Conservation (phyloP, 1,140 invertebrate species). For the Rhagoletis zephyria region DNA sequence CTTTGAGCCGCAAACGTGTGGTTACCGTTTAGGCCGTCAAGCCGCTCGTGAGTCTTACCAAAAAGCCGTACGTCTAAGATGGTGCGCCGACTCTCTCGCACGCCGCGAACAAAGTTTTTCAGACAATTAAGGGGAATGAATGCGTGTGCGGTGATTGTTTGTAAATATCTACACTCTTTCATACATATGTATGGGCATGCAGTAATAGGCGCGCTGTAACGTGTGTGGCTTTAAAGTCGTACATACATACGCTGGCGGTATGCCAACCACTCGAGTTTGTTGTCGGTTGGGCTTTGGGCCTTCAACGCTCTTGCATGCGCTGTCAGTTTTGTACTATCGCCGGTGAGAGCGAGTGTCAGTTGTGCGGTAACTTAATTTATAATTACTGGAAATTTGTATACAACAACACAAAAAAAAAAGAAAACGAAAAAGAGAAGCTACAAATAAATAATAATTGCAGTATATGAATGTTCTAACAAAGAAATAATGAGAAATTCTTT, state of each 20-base stretch:
- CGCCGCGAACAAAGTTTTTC: background rate
- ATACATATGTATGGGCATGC: background rate
- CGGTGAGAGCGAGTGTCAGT: slow-evolving; percentile 43
- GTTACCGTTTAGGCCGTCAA: background rate
- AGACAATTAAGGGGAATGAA: background rate
- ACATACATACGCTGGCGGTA: background rate
- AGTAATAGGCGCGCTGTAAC: background rate
- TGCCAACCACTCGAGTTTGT: slow-evolving; percentile 7
- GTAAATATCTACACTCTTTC: background rate
- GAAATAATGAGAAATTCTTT: background rate
- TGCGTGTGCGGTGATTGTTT: slow-evolving; percentile 49
- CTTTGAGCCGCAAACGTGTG: background rate
- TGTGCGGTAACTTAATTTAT: background rate
- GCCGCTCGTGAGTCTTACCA: background rate
- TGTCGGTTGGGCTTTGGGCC: slow-evolving; percentile 20
- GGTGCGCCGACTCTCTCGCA: slow-evolving; percentile 6
- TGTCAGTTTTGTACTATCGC: slow-evolving; percentile 30
- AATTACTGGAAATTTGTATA: background rate
- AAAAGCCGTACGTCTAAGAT: background rate
- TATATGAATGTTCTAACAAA: background rate
- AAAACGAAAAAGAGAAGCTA: background rate
- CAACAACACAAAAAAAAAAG: background rate
- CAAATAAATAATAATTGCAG: background rate
- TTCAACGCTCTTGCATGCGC: slow-evolving; percentile 31
- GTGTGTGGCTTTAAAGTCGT: background rate